Evolutionary conservation across 2,113 vertebrate species (phyloP).

Genomic region (Stegostoma tigrinum): DNA sequence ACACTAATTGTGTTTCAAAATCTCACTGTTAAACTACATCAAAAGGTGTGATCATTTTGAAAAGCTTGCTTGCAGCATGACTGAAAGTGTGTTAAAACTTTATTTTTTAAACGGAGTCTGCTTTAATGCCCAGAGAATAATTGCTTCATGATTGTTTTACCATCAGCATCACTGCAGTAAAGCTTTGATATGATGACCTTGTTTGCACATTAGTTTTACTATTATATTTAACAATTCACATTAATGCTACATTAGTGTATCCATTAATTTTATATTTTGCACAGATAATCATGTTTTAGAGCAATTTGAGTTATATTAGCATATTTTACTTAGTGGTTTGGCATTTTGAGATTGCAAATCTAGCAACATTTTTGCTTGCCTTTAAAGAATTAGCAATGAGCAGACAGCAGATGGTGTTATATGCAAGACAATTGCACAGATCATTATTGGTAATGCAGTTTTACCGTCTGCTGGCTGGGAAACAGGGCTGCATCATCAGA

Average conservation of each 20-base stretch:
- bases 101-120: neutral
- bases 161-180: neutral
- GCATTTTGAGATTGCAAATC: neutral
- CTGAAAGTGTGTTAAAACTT: neutral
- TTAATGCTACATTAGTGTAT: constrained; percentile 13
- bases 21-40: neutral
- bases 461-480: neutral
- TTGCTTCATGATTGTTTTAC: neutral
- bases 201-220: constrained; percentile 34
- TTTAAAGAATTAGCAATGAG: neutral
- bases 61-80: constrained; percentile 16
- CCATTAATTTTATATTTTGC: constrained; percentile 34
- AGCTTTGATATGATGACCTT: constrained; percentile 27
- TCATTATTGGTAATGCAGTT: neutral
- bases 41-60: neutral
- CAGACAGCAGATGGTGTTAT: neutral
- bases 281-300: constrained; percentile 31
- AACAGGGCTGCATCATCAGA: neutral
- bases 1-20: neutral
- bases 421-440: constrained; percentile 29
- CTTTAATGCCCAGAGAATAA: neutral
- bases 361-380: neutral
- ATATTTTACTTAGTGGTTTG: neutral
- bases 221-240: constrained; percentile 25
- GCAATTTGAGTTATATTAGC: constrained; percentile 14